A percentile compares a stretch with the other conserved stretches of the same genome.
Conservation (phyloP, 2,797 vertebrate species). For the Helarctos malayanus region DNA sequence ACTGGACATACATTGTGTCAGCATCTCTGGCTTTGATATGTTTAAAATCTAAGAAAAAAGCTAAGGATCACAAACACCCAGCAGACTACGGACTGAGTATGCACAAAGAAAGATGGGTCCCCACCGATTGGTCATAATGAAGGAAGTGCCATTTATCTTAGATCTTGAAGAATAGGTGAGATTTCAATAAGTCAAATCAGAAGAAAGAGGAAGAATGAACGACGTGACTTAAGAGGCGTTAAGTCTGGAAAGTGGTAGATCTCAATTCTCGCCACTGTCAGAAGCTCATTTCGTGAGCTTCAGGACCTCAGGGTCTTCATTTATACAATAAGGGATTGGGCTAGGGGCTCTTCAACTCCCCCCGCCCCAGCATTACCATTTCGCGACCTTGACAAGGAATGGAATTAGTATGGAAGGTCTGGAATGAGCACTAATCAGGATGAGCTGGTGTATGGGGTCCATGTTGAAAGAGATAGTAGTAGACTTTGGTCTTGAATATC, state of each 20-base stretch:
- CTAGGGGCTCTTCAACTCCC: neutral
- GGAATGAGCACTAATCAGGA: neutral
- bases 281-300: neutral
- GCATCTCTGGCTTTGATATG: neutral
- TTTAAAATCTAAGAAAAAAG: neutral
- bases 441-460: neutral
- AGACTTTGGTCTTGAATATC: neutral
- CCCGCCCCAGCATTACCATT: neutral
- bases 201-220: neutral
- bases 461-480: neutral
- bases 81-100: neutral
- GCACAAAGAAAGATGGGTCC: neutral
- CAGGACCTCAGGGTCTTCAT: neutral
- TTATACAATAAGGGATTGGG: neutral
- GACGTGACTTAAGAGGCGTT: neutral
- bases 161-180: neutral
- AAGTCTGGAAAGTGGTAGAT: neutral
- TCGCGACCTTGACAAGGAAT: neutral
- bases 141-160: neutral
- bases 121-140: neutral
- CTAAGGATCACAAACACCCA: neutral
- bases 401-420: neutral
- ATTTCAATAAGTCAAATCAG: slow-evolving; percentile 26
- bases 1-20: neutral
- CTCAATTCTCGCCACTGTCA: neutral